These are phyloP conservation scores for Calliopum simillimum DNA, from an alignment of 2,888 invertebrate species.

Conservation along the genomic window DNA sequence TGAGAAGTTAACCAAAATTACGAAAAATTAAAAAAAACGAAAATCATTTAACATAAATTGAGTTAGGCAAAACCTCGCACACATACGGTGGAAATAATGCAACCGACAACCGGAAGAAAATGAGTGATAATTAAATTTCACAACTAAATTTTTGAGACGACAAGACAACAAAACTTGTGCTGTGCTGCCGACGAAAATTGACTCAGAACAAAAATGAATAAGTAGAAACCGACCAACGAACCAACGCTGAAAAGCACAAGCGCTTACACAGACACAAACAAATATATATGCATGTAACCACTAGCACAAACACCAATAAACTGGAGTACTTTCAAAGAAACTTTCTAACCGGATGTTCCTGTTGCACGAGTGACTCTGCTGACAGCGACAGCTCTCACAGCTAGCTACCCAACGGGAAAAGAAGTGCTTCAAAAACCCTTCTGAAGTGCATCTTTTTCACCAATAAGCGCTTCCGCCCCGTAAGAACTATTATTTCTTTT, in stretches of 20 bases:
- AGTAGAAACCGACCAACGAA: constrained; percentile 3
- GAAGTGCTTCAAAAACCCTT: too few species aligned
- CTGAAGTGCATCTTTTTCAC: too few species aligned
- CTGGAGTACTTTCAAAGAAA: neutral
- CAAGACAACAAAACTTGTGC: neutral
- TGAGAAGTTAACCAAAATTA: neutral
- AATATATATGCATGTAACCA: neutral
- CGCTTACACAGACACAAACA: neutral
- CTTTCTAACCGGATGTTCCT: neutral
- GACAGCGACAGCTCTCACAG: neutral
- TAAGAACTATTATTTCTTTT: too few species aligned
- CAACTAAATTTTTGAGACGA: neutral
- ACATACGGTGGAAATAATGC: constrained; percentile 9
- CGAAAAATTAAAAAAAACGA: constrained; percentile 16
- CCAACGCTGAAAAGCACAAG: neutral
- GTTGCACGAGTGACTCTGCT: neutral
- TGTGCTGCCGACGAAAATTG: neutral
- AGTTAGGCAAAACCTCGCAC: neutral
- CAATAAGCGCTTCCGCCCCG: too few species aligned
- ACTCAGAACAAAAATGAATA: constrained; percentile 16
- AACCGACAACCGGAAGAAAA: constrained; percentile 14
- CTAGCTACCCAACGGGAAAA: neutral
- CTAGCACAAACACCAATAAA: neutral
- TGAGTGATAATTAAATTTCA: constrained; percentile 31
- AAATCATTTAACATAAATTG: constrained; percentile 3